Evolutionary conservation across 2,888 invertebrate species (phyloP).

Genomic region (Therioaphis trifolii): DNA sequence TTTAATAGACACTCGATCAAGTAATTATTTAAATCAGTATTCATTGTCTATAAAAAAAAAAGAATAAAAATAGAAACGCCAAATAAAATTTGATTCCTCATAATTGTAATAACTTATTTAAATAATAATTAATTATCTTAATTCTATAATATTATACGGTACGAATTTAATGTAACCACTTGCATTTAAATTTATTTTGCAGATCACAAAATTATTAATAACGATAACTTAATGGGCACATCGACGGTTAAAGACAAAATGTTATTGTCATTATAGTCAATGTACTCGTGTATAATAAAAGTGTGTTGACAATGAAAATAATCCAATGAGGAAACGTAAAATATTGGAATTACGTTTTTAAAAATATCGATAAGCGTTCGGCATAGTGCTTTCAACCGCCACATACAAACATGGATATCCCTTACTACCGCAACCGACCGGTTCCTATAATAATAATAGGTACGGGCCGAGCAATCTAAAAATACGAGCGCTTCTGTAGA

Average conservation of each 20-base stretch:
- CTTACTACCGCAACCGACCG: not conserved
- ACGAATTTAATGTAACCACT: too few species aligned
- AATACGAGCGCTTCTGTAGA: slow-evolving; percentile 30
- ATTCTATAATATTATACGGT: too few species aligned
- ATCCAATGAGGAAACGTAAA: not conserved
- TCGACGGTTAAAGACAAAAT: slow-evolving; percentile 30
- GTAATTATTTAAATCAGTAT: too few species aligned
- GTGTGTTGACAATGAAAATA: not conserved
- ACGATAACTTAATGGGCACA: slow-evolving; percentile 7
- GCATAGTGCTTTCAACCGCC: not conserved
- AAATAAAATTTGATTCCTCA: too few species aligned
- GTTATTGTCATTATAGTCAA: not conserved
- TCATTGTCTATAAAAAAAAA: too few species aligned
- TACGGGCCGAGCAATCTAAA: slow-evolving; percentile 1
- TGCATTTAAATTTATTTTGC: too few species aligned
- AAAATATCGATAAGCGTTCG: slow-evolving; percentile 2
- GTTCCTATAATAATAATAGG: not conserved
- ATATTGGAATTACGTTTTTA: too few species aligned
- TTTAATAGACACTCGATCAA: too few species aligned
- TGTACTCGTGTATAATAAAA: slow-evolving; percentile 17
- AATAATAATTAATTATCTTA: too few species aligned
- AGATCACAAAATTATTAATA: too few species aligned
- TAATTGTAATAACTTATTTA: too few species aligned
- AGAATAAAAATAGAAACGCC: too few species aligned
- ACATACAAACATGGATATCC: not conserved